Conservation (phyloP, 2,797 vertebrate genomes). For the Melanotaenia nigrans region DNA sequence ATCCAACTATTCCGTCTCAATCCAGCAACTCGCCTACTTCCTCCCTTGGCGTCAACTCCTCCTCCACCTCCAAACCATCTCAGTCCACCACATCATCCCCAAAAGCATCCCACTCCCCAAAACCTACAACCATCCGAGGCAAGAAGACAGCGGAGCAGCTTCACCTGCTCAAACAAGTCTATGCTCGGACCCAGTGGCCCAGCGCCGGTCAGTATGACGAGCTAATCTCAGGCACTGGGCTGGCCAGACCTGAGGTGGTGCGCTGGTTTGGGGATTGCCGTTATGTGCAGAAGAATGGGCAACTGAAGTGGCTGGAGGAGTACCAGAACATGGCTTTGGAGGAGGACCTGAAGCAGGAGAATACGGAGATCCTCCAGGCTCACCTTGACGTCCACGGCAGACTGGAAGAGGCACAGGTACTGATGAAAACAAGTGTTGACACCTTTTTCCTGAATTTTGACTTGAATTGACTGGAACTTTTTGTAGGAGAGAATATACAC, state of each 20-base stretch:
- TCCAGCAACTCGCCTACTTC: conserved; percentile 40
- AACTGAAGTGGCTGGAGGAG: conserved; percentile 95
- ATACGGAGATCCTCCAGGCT: conserved; percentile 82
- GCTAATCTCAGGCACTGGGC: conserved; percentile 86
- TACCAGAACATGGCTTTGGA: conserved; percentile 87
- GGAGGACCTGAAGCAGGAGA: conserved; percentile 76
- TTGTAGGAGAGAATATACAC: neutral
- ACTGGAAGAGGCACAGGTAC: conserved; percentile 83
- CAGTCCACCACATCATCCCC: conserved; percentile 49
- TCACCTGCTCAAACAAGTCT: conserved; percentile 92
- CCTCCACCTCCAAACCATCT: conserved; percentile 47
- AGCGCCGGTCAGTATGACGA: conserved; percentile 91
- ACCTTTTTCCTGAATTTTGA: neutral
- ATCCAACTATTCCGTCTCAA: conserved; percentile 36
- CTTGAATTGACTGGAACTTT: neutral
- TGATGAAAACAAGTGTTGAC: neutral
- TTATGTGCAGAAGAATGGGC: conserved; percentile 94
- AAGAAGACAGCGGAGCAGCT: conserved; percentile 95
- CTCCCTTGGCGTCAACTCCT: conserved; percentile 34
- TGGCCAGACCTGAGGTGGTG: conserved; percentile 92
- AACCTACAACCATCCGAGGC: conserved; percentile 74
- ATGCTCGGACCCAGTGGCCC: conserved; percentile 94
- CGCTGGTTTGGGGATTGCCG: conserved; percentile 97
- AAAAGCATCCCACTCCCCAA: conserved; percentile 62
- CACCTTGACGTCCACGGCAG: conserved; percentile 83